phyloP scores from a whole-genome alignment of 2,888 invertebrate species.

The Amphiduros pacificus region DNA sequence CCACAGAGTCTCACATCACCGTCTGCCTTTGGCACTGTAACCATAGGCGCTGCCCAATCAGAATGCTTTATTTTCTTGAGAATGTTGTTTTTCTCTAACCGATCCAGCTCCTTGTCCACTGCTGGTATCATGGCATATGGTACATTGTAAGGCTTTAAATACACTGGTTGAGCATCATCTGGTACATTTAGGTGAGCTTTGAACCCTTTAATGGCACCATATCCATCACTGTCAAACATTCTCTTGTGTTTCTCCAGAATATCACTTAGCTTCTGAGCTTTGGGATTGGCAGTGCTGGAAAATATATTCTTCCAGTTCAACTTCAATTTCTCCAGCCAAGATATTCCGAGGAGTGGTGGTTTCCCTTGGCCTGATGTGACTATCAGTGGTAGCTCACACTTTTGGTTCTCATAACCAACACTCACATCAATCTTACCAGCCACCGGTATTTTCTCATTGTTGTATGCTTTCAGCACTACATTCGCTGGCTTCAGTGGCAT shows the following conservation, averaged over 20 bases:
- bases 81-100: slow-evolving; percentile 23
- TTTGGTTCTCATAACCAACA: no score
- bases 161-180: slow-evolving; percentile 23
- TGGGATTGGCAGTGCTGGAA: background rate
- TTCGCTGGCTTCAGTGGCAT: no score
- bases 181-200: slow-evolving; percentile 27
- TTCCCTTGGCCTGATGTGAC: background rate
- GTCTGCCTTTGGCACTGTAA: slow-evolving; percentile 14
- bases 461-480: no score
- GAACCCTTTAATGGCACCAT: background rate
- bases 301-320: background rate
- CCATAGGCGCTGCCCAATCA: slow-evolving; percentile 35
- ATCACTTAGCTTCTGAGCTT: background rate
- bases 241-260: background rate
- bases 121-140: slow-evolving; percentile 24
- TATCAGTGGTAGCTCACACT: background rate
- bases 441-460: no score
- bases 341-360: background rate
- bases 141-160: slow-evolving; percentile 24
- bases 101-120: slow-evolving; percentile 30
- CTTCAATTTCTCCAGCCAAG: background rate
- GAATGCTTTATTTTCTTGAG: slow-evolving; percentile 18
- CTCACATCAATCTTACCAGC: no score
- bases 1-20: slow-evolving; percentile 23
- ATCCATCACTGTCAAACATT: background rate